Percentiles rank a stretch among this genome's conserved stretches.
These are phyloP conservation scores for Cyrtonyx montezumae DNA, from an alignment of 2,113 vertebrate genomes.

Conservation along the genomic window DNA sequence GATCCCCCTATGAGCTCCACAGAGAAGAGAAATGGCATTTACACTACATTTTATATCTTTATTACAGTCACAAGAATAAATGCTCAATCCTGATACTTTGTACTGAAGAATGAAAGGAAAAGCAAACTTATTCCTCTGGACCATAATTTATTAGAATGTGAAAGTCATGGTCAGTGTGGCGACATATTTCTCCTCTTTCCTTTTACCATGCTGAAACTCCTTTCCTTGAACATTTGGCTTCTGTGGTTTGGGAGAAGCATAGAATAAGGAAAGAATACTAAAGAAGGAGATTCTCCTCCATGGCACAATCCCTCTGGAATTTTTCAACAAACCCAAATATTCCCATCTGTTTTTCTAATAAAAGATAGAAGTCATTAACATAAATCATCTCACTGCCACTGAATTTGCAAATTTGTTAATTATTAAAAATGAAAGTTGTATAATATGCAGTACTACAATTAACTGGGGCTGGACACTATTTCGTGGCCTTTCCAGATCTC, in stretches of 20 bases:
- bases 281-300: neutral
- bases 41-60: neutral
- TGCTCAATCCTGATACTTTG: neutral
- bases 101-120: neutral
- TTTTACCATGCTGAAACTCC: slow-evolving; percentile 1
- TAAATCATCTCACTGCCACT: neutral
- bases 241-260: neutral
- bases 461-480: neutral
- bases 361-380: neutral
- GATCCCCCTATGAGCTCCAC: neutral
- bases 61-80: neutral
- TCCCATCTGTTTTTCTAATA: neutral
- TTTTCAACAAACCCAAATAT: neutral
- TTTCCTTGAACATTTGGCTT: neutral
- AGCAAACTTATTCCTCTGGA: neutral
- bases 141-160: neutral
- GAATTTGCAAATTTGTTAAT: neutral
- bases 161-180: neutral
- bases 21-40: neutral
- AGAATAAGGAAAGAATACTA: neutral
- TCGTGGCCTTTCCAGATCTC: neutral
- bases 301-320: neutral
- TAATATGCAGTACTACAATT: neutral
- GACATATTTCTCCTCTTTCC: neutral
- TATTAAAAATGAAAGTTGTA: neutral